Percentiles rank a stretch among this genome's conserved stretches.
Evolutionary conservation across 2,113 vertebrate genomes (phyloP).

Genomic region (Cyphomyrus plagiostoma): DNA sequence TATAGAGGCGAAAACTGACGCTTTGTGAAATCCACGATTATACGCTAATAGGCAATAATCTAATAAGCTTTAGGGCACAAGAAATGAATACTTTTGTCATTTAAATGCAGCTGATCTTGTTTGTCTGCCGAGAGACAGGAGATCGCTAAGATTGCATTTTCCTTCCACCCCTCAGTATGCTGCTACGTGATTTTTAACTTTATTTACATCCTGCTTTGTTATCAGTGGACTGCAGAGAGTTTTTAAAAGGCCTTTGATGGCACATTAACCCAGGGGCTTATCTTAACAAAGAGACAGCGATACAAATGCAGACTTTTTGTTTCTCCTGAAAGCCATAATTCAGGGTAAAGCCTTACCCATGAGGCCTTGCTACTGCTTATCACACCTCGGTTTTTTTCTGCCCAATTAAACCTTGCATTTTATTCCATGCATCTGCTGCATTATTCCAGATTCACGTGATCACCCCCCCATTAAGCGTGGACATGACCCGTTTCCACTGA

Average conservation of each 20-base stretch:
- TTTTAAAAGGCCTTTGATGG: conserved; percentile 34
- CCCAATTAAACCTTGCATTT: conserved; percentile 25
- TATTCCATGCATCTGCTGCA: neutral
- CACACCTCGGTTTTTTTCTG: conserved; percentile 11
- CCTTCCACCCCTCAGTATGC: conserved; percentile 4
- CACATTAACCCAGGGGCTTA: conserved; percentile 34
- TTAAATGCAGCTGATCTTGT: neutral
- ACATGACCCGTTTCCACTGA: conserved; percentile 6
- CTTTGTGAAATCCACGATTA: neutral
- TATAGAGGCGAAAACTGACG: neutral
- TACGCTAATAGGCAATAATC: neutral
- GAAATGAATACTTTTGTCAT: neutral
- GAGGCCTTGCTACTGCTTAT: conserved; percentile 28
- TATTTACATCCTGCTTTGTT: conserved; percentile 37
- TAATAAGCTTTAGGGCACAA: neutral
- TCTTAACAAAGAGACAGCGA: conserved; percentile 32
- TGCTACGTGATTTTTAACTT: conserved; percentile 23
- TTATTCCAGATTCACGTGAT: conserved; percentile 7
- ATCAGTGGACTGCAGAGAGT: conserved; percentile 38
- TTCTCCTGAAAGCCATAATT: conserved; percentile 30
- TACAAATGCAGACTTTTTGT: conserved; percentile 27
- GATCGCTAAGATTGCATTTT: neutral
- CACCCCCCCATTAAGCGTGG: conserved; percentile 13
- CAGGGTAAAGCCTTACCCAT: conserved; percentile 36
- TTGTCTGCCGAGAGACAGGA: neutral